Conservation (phyloP, 2,888 invertebrate species). For the Nasonovia ribisnigri region DNA sequence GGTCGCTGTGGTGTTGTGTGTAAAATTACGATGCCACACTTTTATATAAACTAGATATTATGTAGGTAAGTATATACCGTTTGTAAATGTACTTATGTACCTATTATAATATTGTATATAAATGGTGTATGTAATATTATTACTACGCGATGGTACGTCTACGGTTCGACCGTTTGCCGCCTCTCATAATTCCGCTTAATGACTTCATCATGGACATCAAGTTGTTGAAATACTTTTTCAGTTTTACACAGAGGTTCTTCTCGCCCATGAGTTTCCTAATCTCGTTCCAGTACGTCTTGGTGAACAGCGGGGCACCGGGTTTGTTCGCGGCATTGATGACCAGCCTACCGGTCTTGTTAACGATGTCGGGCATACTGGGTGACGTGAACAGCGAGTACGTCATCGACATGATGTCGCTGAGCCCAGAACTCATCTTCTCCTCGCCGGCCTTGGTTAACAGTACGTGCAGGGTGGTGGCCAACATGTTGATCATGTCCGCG, state of each 20-base stretch:
- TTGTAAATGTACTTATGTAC: background rate
- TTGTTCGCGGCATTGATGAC: background rate
- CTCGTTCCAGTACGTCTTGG: background rate
- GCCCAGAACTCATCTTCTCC: constrained; percentile 55
- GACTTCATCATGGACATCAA: background rate
- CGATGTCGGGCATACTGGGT: constrained; percentile 34
- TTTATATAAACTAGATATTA: background rate
- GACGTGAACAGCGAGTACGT: constrained; percentile 68
- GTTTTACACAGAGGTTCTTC: background rate
- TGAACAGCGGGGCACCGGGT: background rate
- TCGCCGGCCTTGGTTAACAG: background rate
- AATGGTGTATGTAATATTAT: background rate
- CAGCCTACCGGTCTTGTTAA: background rate
- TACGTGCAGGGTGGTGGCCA: background rate
- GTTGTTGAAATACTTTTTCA: background rate
- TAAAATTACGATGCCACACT: background rate
- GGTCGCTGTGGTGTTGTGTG: background rate
- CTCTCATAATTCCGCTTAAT: no score
- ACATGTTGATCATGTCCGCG: background rate
- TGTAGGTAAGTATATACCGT: background rate
- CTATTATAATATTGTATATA: background rate
- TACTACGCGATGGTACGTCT: background rate
- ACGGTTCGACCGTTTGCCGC: background rate
- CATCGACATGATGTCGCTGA: constrained; percentile 33
- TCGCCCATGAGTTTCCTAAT: rapidly evolving